A percentile compares a stretch with the other conserved stretches of the same genome.
Conservation (phyloP, 2,797 vertebrate species). For the Channa striata region DNA sequence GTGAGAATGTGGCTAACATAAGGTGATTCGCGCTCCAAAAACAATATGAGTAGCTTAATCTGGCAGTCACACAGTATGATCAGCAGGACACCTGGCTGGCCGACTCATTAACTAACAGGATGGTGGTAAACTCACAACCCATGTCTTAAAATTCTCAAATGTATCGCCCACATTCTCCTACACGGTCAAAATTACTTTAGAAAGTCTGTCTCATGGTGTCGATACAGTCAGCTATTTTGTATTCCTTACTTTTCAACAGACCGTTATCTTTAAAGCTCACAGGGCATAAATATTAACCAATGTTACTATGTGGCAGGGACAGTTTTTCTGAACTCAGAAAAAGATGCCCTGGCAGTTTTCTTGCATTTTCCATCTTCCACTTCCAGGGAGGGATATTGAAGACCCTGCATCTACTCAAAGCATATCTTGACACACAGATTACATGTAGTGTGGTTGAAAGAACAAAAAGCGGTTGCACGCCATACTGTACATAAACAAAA, state of each 20-base stretch:
- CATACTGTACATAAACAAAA: slow-evolving; percentile 72
- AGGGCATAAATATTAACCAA: background rate
- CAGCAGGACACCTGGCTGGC: slow-evolving; percentile 25
- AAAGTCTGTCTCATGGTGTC: background rate
- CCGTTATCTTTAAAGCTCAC: background rate
- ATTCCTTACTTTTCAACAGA: slow-evolving; percentile 18
- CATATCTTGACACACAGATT: slow-evolving; percentile 77
- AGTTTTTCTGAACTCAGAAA: slow-evolving; percentile 10
- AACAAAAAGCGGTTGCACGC: slow-evolving; percentile 45
- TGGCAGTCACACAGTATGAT: slow-evolving; percentile 10
- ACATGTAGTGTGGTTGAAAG: slow-evolving; percentile 37
- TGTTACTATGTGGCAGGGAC: background rate
- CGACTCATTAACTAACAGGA: slow-evolving; percentile 8
- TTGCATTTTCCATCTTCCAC: slow-evolving; percentile 22
- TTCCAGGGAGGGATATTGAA: slow-evolving; percentile 43
- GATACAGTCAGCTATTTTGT: background rate
- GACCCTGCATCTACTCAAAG: slow-evolving; percentile 65
- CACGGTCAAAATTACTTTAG: background rate
- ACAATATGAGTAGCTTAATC: background rate
- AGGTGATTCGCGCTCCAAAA: too few relatives aligned
- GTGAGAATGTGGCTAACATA: too few relatives aligned
- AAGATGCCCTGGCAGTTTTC: slow-evolving; percentile 17
- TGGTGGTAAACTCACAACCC: slow-evolving; percentile 17
- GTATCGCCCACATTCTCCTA: background rate
- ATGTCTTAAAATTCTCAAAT: slow-evolving; percentile 9